Conservation (phyloP, 2,797 vertebrate species). For the Galagoides demidoff region DNA sequence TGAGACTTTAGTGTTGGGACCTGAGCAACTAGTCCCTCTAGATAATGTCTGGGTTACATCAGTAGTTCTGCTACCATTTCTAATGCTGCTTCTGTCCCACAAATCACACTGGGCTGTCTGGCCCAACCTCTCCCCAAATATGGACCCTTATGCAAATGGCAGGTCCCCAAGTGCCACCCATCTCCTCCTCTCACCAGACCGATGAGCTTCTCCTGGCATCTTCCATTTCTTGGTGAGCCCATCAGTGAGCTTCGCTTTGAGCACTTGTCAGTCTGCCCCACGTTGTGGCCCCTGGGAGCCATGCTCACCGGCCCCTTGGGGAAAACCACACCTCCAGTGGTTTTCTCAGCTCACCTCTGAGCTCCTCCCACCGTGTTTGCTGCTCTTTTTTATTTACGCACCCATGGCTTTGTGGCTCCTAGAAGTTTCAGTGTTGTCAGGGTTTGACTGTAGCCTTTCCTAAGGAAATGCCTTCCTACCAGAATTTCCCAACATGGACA, state of each 20-base stretch:
- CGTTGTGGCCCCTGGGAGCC: rapidly evolving
- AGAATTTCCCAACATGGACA: background rate
- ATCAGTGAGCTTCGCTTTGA: background rate
- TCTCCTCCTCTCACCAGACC: too few species aligned
- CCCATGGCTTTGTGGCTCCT: background rate
- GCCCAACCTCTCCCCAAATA: background rate
- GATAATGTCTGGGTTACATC: background rate
- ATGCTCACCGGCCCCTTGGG: background rate
- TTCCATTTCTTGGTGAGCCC: too few species aligned
- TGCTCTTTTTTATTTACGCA: background rate
- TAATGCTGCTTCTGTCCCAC: background rate
- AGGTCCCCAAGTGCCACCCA: too few species aligned
- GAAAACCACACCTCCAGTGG: background rate
- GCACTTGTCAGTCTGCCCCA: background rate
- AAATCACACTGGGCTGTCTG: background rate
- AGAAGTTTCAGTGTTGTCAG: background rate
- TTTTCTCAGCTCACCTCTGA: background rate
- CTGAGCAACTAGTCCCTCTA: background rate
- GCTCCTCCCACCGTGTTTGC: background rate
- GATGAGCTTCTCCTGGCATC: too few species aligned
- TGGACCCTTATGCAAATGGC: background rate
- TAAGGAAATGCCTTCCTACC: slow-evolving; percentile 28
- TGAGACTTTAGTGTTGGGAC: background rate
- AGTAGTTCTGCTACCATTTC: background rate
- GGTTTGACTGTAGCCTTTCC: background rate